Conservation (phyloP, 2,797 vertebrate genomes). For the Sternarchorhynchus goeldii region DNA sequence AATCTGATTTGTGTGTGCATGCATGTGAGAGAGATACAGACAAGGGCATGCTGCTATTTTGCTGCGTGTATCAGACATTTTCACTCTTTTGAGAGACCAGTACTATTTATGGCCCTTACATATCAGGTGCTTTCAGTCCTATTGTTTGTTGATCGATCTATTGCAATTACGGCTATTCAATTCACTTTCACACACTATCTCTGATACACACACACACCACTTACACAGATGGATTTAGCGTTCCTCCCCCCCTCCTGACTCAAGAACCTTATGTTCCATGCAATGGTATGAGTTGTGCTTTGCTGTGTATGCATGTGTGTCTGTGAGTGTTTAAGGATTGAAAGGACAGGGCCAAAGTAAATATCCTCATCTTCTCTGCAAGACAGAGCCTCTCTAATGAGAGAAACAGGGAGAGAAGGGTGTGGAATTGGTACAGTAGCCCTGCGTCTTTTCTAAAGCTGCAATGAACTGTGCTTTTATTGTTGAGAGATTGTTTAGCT, state of each 20-base stretch:
- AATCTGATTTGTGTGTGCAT: background rate
- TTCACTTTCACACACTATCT: background rate
- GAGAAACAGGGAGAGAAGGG: slow-evolving; percentile 1
- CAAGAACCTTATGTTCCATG: background rate
- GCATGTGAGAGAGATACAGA: background rate
- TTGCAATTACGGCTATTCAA: no score
- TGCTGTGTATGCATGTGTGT: background rate
- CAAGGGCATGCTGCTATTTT: background rate
- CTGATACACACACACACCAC: slow-evolving; percentile 4
- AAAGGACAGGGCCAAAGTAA: slow-evolving; percentile 11
- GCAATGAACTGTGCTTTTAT: background rate
- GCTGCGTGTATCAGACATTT: background rate
- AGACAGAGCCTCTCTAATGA: slow-evolving; percentile 13
- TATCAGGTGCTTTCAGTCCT: background rate
- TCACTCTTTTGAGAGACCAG: background rate
- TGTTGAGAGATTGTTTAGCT: background rate
- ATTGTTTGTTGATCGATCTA: background rate
- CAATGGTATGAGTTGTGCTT: slow-evolving; percentile 34
- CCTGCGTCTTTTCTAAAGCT: background rate
- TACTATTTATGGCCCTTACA: background rate
- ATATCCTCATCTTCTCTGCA: slow-evolving; percentile 10
- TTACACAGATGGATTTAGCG: background rate
- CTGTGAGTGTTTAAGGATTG: slow-evolving; percentile 6
- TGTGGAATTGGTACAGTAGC: background rate
- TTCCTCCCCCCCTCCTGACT: background rate